Evolutionary conservation across 2,113 vertebrate species (phyloP), one percentile per base, ranked within the genome.

Genomic region (Apistogramma diplotaenia): DNA sequence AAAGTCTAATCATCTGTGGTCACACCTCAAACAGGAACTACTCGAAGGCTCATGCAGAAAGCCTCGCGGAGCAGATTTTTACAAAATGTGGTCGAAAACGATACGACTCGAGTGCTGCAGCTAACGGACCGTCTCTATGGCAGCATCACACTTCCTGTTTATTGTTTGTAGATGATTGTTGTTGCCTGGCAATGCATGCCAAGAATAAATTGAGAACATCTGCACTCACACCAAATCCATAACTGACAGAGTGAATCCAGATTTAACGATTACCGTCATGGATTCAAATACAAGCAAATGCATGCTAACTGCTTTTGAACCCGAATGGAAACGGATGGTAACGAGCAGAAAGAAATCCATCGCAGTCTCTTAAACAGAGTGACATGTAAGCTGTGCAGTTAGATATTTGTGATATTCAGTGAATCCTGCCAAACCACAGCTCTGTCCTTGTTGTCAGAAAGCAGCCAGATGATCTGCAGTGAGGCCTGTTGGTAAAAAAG

Each of bases 391-490:
- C 49, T 27, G 62, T 1, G 35, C 4, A 23, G 51, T 37, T 35
- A 53, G 29, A 51, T 76, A 49, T 23, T 1, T 0, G 35, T 27
- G 21, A 51, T 37, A 1, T 49, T 55, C 8, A 19, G 27, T 27
- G 55, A 80, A 29, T 71, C 35, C 43, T 73, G 40, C 10, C 29
- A 35, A 72, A 25, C 33, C 18, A 37, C 76, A 27, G 76, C 71
- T 13, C 6, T 29, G 31, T 61, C 33, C 43, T 74, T 79, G 21
- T 40, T 70, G 33, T 78, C 49, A 60, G 11, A 74, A 81, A 84
- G 37, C 29, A 74, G 60, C 40, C 35, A n/a, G 43, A 79, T 81
- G 74, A 86, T 79, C 62, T 85, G 54, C 78, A 84, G 60, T 1
- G 23, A 71, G 56, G 2, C 29, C 31, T 71, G 78, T 46, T 74